Conservation (phyloP, 2,113 vertebrate genomes). For the Toxostoma redivivum region DNA sequence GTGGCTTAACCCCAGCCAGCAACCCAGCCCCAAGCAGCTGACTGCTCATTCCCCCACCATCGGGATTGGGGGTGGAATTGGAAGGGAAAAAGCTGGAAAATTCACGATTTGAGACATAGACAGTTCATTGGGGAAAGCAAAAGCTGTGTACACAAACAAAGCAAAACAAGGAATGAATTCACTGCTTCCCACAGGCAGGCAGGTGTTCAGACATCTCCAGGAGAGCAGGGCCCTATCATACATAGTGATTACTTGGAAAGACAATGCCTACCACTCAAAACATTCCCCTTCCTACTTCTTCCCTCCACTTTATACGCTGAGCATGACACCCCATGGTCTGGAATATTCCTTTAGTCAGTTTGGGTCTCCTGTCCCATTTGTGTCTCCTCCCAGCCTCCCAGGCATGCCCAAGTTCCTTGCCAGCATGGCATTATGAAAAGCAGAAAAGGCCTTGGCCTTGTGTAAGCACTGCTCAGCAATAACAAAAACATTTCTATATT, state of each 20-base stretch:
- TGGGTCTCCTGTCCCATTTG: neutral
- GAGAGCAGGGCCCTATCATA: neutral
- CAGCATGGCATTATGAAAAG: neutral
- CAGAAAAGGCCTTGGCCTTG: neutral
- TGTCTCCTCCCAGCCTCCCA: neutral
- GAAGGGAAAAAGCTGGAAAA: neutral
- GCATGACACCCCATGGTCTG: neutral
- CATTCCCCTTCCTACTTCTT: neutral
- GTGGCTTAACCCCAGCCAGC: neutral
- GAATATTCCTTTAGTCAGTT: neutral
- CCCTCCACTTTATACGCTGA: neutral
- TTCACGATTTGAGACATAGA: neutral
- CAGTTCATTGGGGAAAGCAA: neutral
- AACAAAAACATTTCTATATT: neutral
- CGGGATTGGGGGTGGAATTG: rapidly evolving
- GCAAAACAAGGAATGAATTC: neutral
- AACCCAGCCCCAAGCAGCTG: rapidly evolving
- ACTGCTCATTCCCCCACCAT: neutral
- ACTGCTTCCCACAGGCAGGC: neutral
- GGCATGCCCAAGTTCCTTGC: neutral
- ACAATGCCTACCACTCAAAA: neutral
- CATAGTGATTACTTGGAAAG: neutral
- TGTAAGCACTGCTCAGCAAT: neutral
- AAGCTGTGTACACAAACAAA: neutral
- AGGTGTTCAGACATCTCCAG: neutral